Evolutionary conservation across 2,797 vertebrate species (phyloP), one percentile per base, ranked within the genome.

Genomic region (Arremon brunneinucha): DNA sequence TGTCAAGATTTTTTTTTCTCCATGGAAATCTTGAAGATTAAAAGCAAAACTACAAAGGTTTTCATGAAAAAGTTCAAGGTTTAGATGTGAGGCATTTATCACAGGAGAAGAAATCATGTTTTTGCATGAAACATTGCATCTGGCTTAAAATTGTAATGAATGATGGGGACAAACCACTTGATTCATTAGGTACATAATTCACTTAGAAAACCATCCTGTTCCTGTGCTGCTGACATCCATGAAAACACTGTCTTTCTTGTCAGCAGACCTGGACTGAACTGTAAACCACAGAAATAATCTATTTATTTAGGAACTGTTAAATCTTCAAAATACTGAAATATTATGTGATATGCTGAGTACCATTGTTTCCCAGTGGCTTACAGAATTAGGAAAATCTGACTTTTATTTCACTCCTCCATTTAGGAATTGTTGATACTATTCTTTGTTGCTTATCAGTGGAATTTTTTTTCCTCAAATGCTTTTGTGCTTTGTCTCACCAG

Each of bases 281-380:
- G 46, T 47, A 84, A 94, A 70, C 60, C 78, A 75, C 63, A 74
- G 37, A 87, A 85, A 83, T 60, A 28, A 87, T 62, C 62, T 65
- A 71, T 86, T 74, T 93, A 89, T 89, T 91, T 83, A 83, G 62
- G 26, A 88, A 89, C 83, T 71, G 68, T 41, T 92, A 90, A 63
- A 43, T 77, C 64, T 92, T 85, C 27, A 82, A 75, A 89, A 60
- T 28, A 37, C 30, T 7, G 27, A 68, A n/a, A 32, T 47, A 20
- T 71, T 84, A 26, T 28, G 14, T 62, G 49, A 74, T 74, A 49
- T 50, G 49, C 16, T 14, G 70, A 52, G 14, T 63, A 72, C 7
- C 17, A 9, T 82, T 52, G 12, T 52, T 83, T 91, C 34, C 50
- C 17, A 27, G 39, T 62, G 46, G 20, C 17, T 78, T 27, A 28